Base-by-base conservation (phyloP, 2,797 vertebrate species). In the Lepidocolaptes lacrymiger region DNA sequence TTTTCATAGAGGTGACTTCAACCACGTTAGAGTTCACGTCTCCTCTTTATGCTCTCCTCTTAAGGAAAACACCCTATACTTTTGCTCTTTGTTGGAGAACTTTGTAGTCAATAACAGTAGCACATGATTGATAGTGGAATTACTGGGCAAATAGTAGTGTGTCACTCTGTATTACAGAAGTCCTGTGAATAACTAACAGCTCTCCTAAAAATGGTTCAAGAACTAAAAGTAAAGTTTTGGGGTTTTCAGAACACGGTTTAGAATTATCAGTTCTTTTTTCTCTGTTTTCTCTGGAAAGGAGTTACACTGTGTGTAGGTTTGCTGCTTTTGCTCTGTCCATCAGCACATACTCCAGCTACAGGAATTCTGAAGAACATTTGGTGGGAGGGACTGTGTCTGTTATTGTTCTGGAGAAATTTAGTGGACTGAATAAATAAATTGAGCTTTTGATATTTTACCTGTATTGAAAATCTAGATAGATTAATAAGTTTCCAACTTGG, bases 291-390 rank as follows among this genome's bases (percentile, higher is more conserved):
- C 26, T 1, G 4, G 43, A 81, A 73, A 4, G 83, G 37, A 72
- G 30, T 68, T 76, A 2, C 0, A 0, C 7, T 11, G 17, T 37
- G 13, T 69, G 12, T 14, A 15, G 14, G 17, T 43, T 76, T 15
- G 34, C 74, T 77, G 55, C 17, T 76, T 76, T 81, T 84, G 20
- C 51, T 75, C 18, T 10, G 58, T 34, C 56, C 14, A 4, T 67
- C 58, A 39, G 34, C 5, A 7, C 0, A 0, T 32, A 2, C 15
- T 18, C 58, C 9, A 34, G 6, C 54, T 36, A 0, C 6, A 27
- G 54, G 10, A 36, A 24, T 58, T 84, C 24, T 24, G 28, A 43
- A 77, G 27, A 67, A 19, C 27, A 6, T 67, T n/a, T 80, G 37
- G 13, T 71, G 20, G 41, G 21, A 89, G 13, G 12, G 46, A 56